Percentiles rank a stretch among this genome's conserved stretches.
phyloP scores from a whole-genome alignment of 2,797 vertebrate species.

The Xenopus petersii region DNA sequence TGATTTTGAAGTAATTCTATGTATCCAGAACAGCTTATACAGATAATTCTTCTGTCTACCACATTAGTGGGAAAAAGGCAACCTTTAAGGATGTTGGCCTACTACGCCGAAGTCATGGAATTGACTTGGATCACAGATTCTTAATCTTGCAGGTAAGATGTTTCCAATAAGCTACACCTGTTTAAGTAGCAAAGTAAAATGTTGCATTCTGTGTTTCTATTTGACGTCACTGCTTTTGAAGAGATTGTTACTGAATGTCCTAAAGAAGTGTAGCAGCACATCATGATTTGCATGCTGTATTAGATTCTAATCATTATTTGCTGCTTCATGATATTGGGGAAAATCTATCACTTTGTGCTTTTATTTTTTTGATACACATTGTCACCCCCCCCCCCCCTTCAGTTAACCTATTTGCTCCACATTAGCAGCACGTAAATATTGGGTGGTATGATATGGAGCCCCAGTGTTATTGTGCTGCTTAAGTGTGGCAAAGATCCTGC shows the following conservation, averaged over 20 bases:
- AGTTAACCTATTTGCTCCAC: conserved; percentile 77
- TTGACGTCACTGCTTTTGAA: neutral
- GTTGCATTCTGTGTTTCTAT: no score
- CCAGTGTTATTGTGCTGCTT: conserved; percentile 99
- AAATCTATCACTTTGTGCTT: conserved; percentile 25
- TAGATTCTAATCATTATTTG: conserved; percentile 95
- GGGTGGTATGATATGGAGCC: conserved; percentile 87
- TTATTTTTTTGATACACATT: no score
- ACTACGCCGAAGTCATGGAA: conserved; percentile 92
- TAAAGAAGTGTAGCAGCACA: conserved; percentile 97
- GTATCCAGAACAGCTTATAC: conserved; percentile 93
- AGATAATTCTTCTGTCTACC: conserved; percentile 91
- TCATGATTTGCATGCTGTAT: conserved; percentile 95
- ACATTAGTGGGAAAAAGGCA: conserved; percentile 85
- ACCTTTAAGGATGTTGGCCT: conserved; percentile 92
- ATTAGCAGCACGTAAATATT: conserved; percentile 99
- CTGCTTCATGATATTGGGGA: conserved; percentile 97
- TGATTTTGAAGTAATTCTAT: conserved; percentile 91
- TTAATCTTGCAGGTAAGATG: conserved; percentile 91
- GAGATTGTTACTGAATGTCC: conserved; percentile 61
- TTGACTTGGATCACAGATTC: conserved; percentile 97
- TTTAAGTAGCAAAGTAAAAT: neutral
- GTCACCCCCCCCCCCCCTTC: no score
- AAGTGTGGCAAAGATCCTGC: conserved; percentile 80
- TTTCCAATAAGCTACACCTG: neutral